A percentile compares a stretch with the other conserved stretches of the same genome.
Conservation (phyloP, 2,797 vertebrate genomes). For the Xenentodon cancila region DNA sequence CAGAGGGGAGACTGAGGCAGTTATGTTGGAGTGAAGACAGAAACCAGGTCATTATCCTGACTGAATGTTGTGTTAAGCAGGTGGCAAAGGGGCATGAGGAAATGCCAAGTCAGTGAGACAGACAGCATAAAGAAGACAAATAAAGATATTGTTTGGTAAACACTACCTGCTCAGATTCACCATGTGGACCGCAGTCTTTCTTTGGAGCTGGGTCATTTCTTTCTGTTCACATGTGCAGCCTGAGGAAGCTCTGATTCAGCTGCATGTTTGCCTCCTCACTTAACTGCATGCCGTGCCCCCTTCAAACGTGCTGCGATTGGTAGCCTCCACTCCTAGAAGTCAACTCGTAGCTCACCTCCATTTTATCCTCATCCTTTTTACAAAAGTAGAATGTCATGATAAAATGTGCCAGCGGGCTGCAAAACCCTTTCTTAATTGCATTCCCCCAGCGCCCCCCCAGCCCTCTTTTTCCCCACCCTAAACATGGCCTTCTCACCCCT, state of each 20-base stretch:
- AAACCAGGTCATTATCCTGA: neutral
- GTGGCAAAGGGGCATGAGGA: too few relatives aligned
- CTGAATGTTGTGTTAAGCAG: too few relatives aligned
- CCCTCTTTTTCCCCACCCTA: conserved; percentile 10
- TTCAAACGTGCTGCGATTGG: conserved; percentile 12
- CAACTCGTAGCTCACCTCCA: conserved; percentile 14
- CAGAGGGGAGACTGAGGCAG: neutral
- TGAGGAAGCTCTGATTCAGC: conserved; percentile 43
- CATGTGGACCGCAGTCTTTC: conserved; percentile 10
- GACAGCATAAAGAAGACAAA: neutral
- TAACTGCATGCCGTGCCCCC: conserved; percentile 32
- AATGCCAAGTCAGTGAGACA: neutral
- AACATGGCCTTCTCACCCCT: conserved; percentile 17
- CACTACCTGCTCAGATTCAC: conserved; percentile 20
- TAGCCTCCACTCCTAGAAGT: conserved; percentile 27
- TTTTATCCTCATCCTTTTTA: too few relatives aligned
- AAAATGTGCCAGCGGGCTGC: conserved; percentile 6
- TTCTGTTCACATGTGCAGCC: conserved; percentile 39
- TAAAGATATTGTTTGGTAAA: conserved; percentile 6
- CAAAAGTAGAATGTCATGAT: too few relatives aligned
- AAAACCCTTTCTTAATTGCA: neutral
- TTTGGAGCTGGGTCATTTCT: conserved; percentile 23
- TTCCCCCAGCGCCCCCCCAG: neutral
- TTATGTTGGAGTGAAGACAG: conserved; percentile 1
- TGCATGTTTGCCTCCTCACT: conserved; percentile 33